phyloP scores from a whole-genome alignment of 2,797 vertebrate genomes.

The Denticeps clupeoides region DNA sequence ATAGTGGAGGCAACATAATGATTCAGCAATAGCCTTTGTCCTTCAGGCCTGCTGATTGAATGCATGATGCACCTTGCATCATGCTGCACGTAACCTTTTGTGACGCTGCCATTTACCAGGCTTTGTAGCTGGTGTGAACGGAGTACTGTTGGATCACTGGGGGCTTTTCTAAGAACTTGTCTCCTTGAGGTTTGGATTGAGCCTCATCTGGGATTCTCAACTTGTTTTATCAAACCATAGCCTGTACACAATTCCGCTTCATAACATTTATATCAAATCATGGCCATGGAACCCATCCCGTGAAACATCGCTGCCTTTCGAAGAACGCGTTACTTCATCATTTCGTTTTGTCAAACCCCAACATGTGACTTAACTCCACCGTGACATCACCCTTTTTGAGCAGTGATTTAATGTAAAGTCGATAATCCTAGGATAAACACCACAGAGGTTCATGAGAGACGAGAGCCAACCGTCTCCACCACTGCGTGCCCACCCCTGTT shows the following conservation, averaged over 20 bases:
- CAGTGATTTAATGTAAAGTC: too few species aligned
- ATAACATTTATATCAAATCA: background rate
- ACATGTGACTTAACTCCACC: too few species aligned
- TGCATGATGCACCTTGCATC: slow-evolving; percentile 31
- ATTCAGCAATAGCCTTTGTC: slow-evolving; percentile 18
- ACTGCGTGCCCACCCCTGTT: background rate
- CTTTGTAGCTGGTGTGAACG: slow-evolving; percentile 28
- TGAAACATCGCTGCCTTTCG: too few species aligned
- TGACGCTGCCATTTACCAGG: slow-evolving; percentile 30
- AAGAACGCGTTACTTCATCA: too few species aligned
- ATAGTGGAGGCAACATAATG: slow-evolving; percentile 28
- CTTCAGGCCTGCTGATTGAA: slow-evolving; percentile 19
- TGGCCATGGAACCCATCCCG: background rate
- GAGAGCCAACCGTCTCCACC: background rate
- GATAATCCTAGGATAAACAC: too few species aligned
- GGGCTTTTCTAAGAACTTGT: slow-evolving; percentile 36
- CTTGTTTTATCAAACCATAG: slow-evolving; percentile 25
- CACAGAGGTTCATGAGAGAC: background rate
- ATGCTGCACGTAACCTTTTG: slow-evolving; percentile 32
- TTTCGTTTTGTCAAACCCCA: too few species aligned
- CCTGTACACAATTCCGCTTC: slow-evolving; percentile 9
- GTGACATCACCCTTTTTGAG: too few species aligned
- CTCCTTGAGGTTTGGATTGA: slow-evolving; percentile 29
- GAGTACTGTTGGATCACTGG: slow-evolving; percentile 25
- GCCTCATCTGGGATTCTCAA: slow-evolving; percentile 27